Evolutionary conservation across 2,797 vertebrate genomes (phyloP).

Genomic region (Acrossocheilus wenchowensis): DNA sequence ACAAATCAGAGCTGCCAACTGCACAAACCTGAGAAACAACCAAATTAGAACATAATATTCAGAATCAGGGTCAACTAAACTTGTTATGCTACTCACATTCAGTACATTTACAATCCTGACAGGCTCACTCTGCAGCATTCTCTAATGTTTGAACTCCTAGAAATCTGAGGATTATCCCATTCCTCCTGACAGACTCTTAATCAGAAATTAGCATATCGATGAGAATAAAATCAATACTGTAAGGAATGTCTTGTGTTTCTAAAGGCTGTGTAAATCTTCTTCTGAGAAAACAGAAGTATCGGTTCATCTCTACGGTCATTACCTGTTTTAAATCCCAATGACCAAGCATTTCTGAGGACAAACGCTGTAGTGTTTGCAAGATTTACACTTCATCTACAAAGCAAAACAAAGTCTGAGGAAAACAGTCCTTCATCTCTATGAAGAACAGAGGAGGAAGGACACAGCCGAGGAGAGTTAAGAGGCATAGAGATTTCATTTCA

Average conservation of each 20-base stretch:
- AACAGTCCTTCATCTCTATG: slow-evolving; percentile 4
- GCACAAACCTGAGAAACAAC: background rate
- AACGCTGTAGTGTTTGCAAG: slow-evolving; percentile 56
- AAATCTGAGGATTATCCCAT: background rate
- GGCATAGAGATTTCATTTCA: slow-evolving; percentile 45
- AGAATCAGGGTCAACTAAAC: background rate
- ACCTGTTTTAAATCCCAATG: slow-evolving; percentile 55
- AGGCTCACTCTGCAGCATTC: background rate
- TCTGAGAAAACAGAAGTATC: slow-evolving; percentile 4
- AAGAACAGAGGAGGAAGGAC: slow-evolving; percentile 11
- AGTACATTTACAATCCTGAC: background rate
- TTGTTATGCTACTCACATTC: background rate
- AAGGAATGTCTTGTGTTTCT: slow-evolving; percentile 43
- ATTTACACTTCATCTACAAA: slow-evolving; percentile 33
- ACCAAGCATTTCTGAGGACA: slow-evolving; percentile 64
- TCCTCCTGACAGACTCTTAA: slow-evolving; percentile 21
- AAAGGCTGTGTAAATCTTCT: slow-evolving; percentile 16
- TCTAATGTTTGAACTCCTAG: slow-evolving; percentile 11
- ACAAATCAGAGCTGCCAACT: background rate
- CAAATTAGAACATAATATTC: background rate
- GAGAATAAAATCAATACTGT: slow-evolving; percentile 32
- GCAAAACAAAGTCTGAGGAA: slow-evolving; percentile 27
- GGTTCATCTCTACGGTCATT: slow-evolving; percentile 10
- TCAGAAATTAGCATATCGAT: slow-evolving; percentile 33
- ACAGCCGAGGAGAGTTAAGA: slow-evolving; percentile 6